Evolutionary conservation across 2,113 vertebrate species (phyloP).

Genomic region (Grantiella picta): DNA sequence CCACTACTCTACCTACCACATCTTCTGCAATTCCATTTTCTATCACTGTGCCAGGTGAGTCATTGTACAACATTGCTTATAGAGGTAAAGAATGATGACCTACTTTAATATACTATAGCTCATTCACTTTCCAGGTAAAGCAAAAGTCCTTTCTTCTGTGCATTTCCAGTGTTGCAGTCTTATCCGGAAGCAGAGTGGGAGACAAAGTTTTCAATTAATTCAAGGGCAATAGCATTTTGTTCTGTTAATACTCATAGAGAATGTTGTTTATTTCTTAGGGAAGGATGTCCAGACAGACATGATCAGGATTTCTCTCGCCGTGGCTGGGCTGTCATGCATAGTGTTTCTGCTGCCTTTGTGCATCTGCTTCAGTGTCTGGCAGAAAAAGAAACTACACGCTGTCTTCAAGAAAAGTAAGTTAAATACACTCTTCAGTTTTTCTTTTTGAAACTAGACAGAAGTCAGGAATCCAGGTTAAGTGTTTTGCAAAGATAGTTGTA

Average conservation of each 20-base stretch:
- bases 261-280: slow-evolving; percentile 24
- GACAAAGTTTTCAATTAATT: neutral
- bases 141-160: neutral
- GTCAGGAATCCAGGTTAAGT: neutral
- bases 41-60: neutral
- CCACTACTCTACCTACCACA: neutral
- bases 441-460: neutral
- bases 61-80: neutral
- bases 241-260: neutral
- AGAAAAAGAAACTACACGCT: slow-evolving; percentile 46
- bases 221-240: neutral
- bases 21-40: neutral
- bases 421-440: neutral
- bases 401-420: slow-evolving; percentile 73
- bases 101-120: neutral
- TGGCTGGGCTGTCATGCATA: neutral
- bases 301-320: neutral
- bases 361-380: neutral
- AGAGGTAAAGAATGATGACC: neutral
- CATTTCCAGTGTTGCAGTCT: neutral
- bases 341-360: neutral
- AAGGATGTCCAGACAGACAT: neutral
- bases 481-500: neutral
- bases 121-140: neutral
- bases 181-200: neutral